Percentiles rank a stretch among this genome's conserved stretches.
Evolutionary conservation across 2,113 vertebrate genomes (phyloP).

Genomic region (Ptilonorhynchus violaceus): DNA sequence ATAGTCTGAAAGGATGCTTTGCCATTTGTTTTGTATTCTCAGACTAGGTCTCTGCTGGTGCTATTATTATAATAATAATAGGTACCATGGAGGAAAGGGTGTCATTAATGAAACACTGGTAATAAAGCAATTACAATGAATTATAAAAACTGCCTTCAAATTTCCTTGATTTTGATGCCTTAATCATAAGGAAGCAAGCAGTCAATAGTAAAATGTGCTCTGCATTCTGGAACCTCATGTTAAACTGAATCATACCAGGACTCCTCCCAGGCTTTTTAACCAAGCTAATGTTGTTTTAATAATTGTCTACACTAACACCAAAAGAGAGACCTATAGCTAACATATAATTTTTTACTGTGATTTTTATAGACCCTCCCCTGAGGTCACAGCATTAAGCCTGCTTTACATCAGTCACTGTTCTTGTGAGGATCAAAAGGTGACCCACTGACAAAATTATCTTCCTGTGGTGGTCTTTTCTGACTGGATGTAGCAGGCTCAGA

Average conservation of each 20-base stretch:
- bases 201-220: not conserved
- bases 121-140: not conserved
- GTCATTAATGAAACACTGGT: not conserved
- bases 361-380: not conserved
- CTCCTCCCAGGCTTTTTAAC: not conserved
- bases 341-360: not conserved
- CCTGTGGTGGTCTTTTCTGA: not conserved
- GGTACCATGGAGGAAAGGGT: not conserved
- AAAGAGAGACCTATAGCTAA: not conserved
- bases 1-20: not conserved
- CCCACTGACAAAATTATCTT: not conserved
- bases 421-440: not conserved
- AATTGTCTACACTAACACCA: not conserved
- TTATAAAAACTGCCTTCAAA: not conserved
- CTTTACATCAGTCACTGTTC: not conserved
- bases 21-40: not conserved
- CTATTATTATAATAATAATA: not conserved
- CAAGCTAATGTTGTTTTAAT: not conserved
- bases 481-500: not conserved
- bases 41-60: not conserved
- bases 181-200: not conserved
- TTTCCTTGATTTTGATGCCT: not conserved
- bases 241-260: not conserved
- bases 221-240: not conserved
- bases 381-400: not conserved